A percentile compares a stretch with the other conserved stretches of the same genome.
Evolutionary conservation across 2,113 vertebrate genomes (phyloP).

Genomic region (Budorcas taxicolor): DNA sequence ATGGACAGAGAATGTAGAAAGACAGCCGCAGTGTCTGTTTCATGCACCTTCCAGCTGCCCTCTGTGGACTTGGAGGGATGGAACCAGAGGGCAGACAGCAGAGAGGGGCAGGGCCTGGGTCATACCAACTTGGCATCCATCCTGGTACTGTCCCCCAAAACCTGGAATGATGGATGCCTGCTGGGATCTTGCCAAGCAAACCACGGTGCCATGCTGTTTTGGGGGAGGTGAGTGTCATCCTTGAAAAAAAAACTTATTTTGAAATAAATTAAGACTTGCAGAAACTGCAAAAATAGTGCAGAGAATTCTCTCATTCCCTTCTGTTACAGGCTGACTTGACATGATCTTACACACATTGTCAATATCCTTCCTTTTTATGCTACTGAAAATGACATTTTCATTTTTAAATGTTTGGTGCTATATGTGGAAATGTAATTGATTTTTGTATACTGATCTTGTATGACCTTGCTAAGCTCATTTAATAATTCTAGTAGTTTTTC

Average conservation of each 20-base stretch:
- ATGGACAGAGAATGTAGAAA: not conserved
- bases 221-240: not conserved
- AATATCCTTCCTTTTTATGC: not conserved
- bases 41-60: not conserved
- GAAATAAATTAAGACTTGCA: not conserved
- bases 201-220: not conserved
- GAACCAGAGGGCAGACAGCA: no score
- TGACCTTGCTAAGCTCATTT: not conserved
- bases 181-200: not conserved
- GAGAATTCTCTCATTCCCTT: not conserved
- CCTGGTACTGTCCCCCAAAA: not conserved
- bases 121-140: not conserved
- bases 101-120: no score
- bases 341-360: not conserved
- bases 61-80: not conserved
- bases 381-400: not conserved
- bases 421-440: not conserved
- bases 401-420: not conserved
- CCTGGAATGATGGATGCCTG: fast-evolving
- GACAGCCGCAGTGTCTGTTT: fast-evolving
- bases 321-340: not conserved
- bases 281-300: not conserved
- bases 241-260: not conserved
- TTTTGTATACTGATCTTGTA: not conserved
- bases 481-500: not conserved